These are phyloP conservation scores for Cantharis lateralis DNA, from an alignment of 2,888 invertebrate species.

Conservation along the genomic window DNA sequence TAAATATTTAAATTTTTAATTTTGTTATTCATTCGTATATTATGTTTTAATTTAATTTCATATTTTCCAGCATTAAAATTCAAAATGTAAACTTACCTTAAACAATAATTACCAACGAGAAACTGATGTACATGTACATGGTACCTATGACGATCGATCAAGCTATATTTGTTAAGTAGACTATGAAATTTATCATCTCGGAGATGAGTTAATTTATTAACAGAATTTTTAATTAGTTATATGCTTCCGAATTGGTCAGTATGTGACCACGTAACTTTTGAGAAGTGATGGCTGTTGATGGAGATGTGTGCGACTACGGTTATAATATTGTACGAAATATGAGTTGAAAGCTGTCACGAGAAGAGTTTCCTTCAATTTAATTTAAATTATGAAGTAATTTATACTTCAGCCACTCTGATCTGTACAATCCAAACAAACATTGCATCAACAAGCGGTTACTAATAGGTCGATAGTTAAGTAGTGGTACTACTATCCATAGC, in stretches of 20 bases:
- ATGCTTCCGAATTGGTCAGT: not conserved
- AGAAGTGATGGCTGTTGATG: not conserved
- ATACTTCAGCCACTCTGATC: not conserved
- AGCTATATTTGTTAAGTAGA: not conserved
- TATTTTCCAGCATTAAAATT: not conserved
- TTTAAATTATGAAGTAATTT: not conserved
- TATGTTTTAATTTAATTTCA: not conserved
- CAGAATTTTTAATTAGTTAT: not conserved
- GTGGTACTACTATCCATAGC: no score
- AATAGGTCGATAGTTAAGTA: not conserved
- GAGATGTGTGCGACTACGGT: not conserved
- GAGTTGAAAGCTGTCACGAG: not conserved
- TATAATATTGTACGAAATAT: not conserved
- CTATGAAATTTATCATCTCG: not conserved
- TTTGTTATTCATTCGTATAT: not conserved
- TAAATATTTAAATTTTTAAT: not conserved
- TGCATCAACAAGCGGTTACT: not conserved
- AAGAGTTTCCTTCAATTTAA: not conserved
- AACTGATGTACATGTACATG: not conserved
- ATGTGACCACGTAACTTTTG: not conserved
- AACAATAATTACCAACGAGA: not conserved
- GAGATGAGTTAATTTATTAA: not conserved
- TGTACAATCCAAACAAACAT: not conserved
- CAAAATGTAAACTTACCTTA: not conserved
- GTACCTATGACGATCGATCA: not conserved